Base-by-base conservation (phyloP, 2,113 vertebrate species). In the Isichthys henryi region DNA sequence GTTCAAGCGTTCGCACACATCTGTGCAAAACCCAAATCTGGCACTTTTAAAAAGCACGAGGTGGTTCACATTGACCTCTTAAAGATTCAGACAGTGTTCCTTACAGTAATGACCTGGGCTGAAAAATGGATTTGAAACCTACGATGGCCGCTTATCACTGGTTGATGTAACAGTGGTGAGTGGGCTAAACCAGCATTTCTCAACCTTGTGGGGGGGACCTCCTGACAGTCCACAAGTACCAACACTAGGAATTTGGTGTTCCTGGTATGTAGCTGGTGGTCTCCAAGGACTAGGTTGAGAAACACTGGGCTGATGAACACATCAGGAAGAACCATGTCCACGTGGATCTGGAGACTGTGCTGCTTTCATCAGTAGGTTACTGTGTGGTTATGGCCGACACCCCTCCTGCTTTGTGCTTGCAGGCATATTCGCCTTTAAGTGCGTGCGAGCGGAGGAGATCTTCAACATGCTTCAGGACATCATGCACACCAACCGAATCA, bases 391-490 rank as follows among this genome's bases (percentile, higher is more conserved):
- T 31, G 46, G 8, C 9, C 3, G 92, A 46, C 17, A 92, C 1
- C 56, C 58, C 23, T 23, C 39, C 48, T 82, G 74, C 82, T 46
- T 15, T 46, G 85, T 52, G 49, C 45, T 95, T 94, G 11, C 94
- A 99, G 98, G 98, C 91, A 99, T 99, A 89, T 99, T 99, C 95
- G 98, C 98, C 88, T 99, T 99, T 95, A 99, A 99, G 91, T 99
- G 98, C 91, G 95, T 97, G 6, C 97, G 98, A 53, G 98, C 98
- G 35, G 98, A 99, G 95, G 98, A 99, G 92, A 96, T 99, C 85
- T 99, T 99, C 95, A 99, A 99, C 94, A 97, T 99, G 97, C 95
- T 99, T 92, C 98, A 99, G 96, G 98, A 99, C 93, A 97, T 99
- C 95, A 99, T 99, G 98, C 98, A 99, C 94, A 99, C 96, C 92